Base-by-base conservation (phyloP, 1,140 invertebrate species). In the Leguminivora glycinivorella region DNA sequence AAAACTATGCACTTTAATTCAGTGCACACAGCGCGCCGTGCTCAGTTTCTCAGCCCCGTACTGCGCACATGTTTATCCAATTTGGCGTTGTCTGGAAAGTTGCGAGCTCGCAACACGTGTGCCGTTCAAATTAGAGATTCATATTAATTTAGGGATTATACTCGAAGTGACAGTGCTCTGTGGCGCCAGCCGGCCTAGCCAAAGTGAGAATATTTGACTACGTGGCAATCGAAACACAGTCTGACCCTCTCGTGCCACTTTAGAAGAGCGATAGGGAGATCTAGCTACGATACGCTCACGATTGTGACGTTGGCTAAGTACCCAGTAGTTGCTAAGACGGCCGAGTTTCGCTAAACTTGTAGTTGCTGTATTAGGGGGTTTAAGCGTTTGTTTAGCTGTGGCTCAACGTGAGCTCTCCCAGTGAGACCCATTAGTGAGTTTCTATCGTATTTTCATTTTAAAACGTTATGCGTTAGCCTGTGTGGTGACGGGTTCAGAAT, bases 31-130 rank as follows among this genome's bases (percentile, higher is more conserved):
- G 38, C 34, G 56, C 12, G 58, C 17, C 25, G 56, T 66, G 69
- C 22, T 19, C 38, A 34, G 34, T 26, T 25, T 66, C 24, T 77
- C 34, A 67, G 56, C 75, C 56, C 77, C 72, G 79, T 82, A 81
- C 56, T 69, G 76, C 83, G 85, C 85, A 89, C 85, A 86, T 89
- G 87, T 89, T 91, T 85, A 91, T 89, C 89, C 87, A 89, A 89
- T 91, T 91, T 89, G 85, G 84, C 85, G 83, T 79, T 84, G 88
- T 91, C 89, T 91, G 89, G 83, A 86, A 89, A 91, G 87, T 91
- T 91, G 87, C 68, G 81, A 87, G 84, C 77, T 86, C 75, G 85
- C 82, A 89, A 83, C 87, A 91, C 84, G 84, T 91, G 89, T 83
- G 82, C 81, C 82, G 83, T 77, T 78, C 83, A 88, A 89, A 91